Base-by-base conservation (phyloP, 1,140 invertebrate genomes). In the Halesus radiatus region DNA sequence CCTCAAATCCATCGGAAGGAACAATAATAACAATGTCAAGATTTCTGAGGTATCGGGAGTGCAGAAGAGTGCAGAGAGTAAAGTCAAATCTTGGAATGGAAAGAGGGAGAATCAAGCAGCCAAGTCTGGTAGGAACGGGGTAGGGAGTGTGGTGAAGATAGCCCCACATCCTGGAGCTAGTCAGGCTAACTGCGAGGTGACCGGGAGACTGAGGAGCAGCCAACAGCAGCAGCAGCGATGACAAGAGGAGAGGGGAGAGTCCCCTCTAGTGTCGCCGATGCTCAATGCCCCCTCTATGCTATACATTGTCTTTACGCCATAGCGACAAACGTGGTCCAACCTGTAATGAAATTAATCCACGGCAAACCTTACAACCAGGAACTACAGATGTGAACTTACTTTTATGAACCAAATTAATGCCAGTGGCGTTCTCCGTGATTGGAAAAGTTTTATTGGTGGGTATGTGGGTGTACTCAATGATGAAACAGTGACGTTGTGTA, bases 131-230 rank as follows among this genome's bases (percentile, higher is more conserved):
- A 82, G 77, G 32, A 62, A 18, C n/a, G 72, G 53, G 32, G 53
- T 73, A 16, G 85, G 84, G 78, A 83, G 76, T 58, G 76, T 84
- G 29, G 79, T 84, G 13, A 88, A 86, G 83, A 82, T 86, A 16
- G 83, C 84, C 6, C 62, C 85, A 1, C 83, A 80, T 23, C 22
- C 83, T 8, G 75, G 79, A 22, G 29, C 32, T 10, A 54, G 26
- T 37, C 15, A 13, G 8, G 53, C 53, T 22, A 32, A 22, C 4
- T 70, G 53, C 56, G 80, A 83, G 66, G 80, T 83, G 60, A 29
- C 82, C 3, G 83, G 83, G 0, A 23, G 83, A 54, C 64, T 84
- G 32, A 16, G 83, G 37, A 84, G 83, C 72, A 81, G 80, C 62
- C 80, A 84, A 45, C 37, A 45, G 37, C 37, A 45, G 37, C 37